Evolutionary conservation across 23 tunicate species (phyloP).

Genomic region (Trididemnum clinides): DNA sequence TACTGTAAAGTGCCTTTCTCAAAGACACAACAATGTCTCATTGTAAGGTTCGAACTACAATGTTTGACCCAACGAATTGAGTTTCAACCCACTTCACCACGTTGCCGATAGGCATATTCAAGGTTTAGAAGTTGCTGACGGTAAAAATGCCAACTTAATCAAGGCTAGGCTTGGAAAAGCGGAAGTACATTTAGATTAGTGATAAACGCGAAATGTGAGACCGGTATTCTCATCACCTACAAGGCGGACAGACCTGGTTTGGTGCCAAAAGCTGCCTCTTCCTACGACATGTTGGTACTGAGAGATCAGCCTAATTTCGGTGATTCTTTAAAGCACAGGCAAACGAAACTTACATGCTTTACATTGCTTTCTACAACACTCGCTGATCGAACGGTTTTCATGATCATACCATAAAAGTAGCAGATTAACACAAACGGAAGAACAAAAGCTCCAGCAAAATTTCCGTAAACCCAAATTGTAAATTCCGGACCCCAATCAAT

Average conservation of each 20-base stretch:
- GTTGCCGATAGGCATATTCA: too few relatives aligned
- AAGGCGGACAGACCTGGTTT: too few relatives aligned
- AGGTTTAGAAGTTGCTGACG: too few relatives aligned
- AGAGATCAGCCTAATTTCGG: background rate
- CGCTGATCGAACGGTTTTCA: constrained; percentile 52
- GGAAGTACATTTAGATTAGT: too few relatives aligned
- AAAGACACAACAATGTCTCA: background rate
- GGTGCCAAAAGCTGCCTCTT: too few relatives aligned
- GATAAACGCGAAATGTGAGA: too few relatives aligned
- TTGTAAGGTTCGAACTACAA: background rate
- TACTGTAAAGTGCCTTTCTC: background rate
- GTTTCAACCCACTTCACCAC: too few relatives aligned
- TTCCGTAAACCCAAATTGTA: constrained; percentile 53
- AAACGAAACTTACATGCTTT: constrained; percentile 41
- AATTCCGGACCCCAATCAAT: background rate
- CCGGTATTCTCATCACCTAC: too few relatives aligned
- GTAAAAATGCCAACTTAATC: too few relatives aligned
- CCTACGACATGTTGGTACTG: too few relatives aligned
- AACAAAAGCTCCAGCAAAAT: constrained; percentile 60
- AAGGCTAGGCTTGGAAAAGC: too few relatives aligned
- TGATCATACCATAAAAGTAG: constrained; percentile 83
- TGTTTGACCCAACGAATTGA: too few relatives aligned
- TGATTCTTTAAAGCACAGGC: background rate
- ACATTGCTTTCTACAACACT: constrained; percentile 36
- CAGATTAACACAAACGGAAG: constrained; percentile 80